Base-by-base conservation (phyloP, 2,888 invertebrate genomes). In the Idaea dimidiata region DNA sequence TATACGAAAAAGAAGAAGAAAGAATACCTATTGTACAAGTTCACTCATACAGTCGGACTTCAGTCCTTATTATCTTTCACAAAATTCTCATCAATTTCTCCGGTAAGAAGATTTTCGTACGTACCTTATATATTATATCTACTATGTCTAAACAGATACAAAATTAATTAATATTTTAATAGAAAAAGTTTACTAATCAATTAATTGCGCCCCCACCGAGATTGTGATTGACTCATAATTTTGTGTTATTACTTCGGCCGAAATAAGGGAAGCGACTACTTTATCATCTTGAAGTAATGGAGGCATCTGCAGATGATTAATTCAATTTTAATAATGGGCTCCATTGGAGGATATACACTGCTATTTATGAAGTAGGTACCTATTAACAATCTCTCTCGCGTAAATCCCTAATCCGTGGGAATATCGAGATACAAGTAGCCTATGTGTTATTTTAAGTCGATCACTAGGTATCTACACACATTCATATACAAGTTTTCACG, bases 301-400 rank as follows among this genome's bases (percentile, higher is more conserved):
- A 62, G 61, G 66, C 63, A 66, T 64, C 65, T 68, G 65, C 60
- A 62, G 62, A 71, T 71, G 68, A 71, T 71, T 67, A 68, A 71
- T 70, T 67, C 58, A 58, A 58, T 64, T 64, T 62, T 68, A 68
- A 70, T 69, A 65, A 67, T 56, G 62, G 55, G 61, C 63, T 56
- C 66, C 66, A 66, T 66, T 70, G 65, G 69, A 59, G 62, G 69
- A 60, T 60, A 65, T 67, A 69, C 69, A 67, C 63, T 64, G 71
- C 68, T 67, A 69, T 69, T 69, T 71, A 70, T 71, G 66, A 68
- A 68, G 71, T 71, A 71, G 69, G 68, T 71, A 71, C n/a, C n/a
- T n/a, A n/a, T n/a, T 71, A 66, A 63, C 64, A 62, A 61, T 62
- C 24, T 24, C 24, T 24, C 24, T 24, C 24, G 1, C 24, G 24